phyloP scores from a whole-genome alignment of 2,888 invertebrate species.

The Phaedon cochleariae region DNA sequence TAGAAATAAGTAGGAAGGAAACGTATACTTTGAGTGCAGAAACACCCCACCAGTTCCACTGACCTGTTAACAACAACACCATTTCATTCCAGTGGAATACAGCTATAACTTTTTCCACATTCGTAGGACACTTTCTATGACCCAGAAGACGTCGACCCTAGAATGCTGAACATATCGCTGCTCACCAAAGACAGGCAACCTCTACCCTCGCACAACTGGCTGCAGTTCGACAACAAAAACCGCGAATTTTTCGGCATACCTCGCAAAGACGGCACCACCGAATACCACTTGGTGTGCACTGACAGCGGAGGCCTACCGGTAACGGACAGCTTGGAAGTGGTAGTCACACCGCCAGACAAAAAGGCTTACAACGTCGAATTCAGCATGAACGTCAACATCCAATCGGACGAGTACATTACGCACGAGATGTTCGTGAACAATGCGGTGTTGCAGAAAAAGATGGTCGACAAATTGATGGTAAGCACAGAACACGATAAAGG shows the following conservation, averaged over 20 bases:
- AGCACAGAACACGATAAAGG: slow-evolving; percentile 20
- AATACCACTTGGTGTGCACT: slow-evolving; percentile 81
- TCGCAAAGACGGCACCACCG: slow-evolving; percentile 75
- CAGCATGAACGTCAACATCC: slow-evolving; percentile 72
- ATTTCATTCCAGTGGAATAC: no score
- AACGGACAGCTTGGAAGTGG: slow-evolving; percentile 81
- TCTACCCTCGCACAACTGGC: slow-evolving; percentile 77
- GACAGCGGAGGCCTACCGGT: slow-evolving; percentile 79
- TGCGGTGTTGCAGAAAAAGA: slow-evolving; percentile 77
- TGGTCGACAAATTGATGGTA: slow-evolving; percentile 76
- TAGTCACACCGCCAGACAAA: slow-evolving; percentile 72
- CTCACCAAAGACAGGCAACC: slow-evolving; percentile 76
- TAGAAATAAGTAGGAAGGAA: no score
- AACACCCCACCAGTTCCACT: no score
- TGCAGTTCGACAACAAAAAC: slow-evolving; percentile 88
- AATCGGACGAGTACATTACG: slow-evolving; percentile 66
- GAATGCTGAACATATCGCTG: slow-evolving; percentile 76
- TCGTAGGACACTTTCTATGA: slow-evolving; percentile 87
- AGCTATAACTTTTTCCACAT: not conserved
- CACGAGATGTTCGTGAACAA: slow-evolving; percentile 73
- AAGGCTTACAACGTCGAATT: slow-evolving; percentile 80
- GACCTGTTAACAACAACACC: no score
- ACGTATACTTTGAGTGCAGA: no score
- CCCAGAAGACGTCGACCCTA: slow-evolving; percentile 82
- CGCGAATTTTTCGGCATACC: slow-evolving; percentile 88